These are phyloP conservation scores for Onychomys arenicola DNA, from an alignment of 2,797 vertebrate species.

Conservation along the genomic window DNA sequence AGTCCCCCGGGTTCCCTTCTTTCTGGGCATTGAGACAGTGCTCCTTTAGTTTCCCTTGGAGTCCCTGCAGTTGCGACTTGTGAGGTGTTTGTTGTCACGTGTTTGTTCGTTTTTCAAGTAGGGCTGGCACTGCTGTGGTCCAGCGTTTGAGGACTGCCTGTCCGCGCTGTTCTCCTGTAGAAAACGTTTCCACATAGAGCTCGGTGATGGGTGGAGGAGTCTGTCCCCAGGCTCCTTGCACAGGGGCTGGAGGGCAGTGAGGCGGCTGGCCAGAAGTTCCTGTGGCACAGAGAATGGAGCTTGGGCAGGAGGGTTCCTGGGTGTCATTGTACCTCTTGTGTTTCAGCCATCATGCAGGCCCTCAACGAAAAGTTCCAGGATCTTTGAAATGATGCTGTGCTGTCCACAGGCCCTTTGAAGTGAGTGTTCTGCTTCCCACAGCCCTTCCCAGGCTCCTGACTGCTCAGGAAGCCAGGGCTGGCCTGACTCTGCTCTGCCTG, in stretches of 20 bases:
- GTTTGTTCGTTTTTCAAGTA: not conserved
- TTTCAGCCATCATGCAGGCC: constrained; percentile 25
- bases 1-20: not conserved
- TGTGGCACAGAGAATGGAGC: not conserved
- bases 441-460: not conserved
- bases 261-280: not conserved
- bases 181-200: not conserved
- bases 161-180: not conserved
- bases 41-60: not conserved
- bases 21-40: not conserved
- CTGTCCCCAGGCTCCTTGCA: not conserved
- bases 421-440: constrained; percentile 29
- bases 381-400: constrained; percentile 38
- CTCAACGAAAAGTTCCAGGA: not conserved
- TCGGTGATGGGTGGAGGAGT: not conserved
- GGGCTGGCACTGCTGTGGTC: not conserved
- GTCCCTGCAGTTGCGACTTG: not conserved
- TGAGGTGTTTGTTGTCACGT: not conserved
- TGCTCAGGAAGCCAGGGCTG: not conserved
- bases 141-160: not conserved
- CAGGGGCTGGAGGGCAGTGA: not conserved
- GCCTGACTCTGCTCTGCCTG: not conserved
- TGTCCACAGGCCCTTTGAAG: not conserved
- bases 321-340: not conserved
- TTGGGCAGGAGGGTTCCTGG: not conserved